Evolutionary conservation across 2,113 vertebrate genomes (phyloP).

Genomic region (Athene noctua): DNA sequence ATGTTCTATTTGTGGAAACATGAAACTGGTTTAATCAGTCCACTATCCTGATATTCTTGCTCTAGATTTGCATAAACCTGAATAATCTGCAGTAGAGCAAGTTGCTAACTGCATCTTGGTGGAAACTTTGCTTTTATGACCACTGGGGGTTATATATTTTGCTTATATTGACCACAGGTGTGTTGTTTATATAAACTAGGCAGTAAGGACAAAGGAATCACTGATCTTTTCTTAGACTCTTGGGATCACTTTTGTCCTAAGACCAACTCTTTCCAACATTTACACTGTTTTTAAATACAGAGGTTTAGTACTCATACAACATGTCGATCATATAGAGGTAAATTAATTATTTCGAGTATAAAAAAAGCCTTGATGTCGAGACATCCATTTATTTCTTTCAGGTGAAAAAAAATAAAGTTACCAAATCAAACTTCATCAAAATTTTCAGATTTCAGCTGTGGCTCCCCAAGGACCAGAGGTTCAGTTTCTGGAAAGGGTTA

Average conservation of each 20-base stretch:
- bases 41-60: background rate
- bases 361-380: background rate
- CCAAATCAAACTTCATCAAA: background rate
- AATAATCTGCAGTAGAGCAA: background rate
- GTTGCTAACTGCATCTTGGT: background rate
- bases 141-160: background rate
- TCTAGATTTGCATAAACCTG: background rate
- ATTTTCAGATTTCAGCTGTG: background rate
- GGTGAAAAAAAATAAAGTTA: rapidly evolving
- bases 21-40: background rate
- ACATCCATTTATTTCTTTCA: background rate
- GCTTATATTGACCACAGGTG: background rate
- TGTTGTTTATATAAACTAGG: background rate
- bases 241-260: background rate
- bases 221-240: background rate
- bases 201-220: constrained; percentile 1
- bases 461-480: background rate
- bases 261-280: background rate
- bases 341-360: background rate
- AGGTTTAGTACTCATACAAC: background rate
- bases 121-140: background rate
- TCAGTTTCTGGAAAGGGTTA: background rate
- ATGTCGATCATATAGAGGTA: background rate
- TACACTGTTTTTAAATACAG: background rate
- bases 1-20: background rate